Conservation (phyloP, 2,113 vertebrate species). For the Psittacula cyanocephala region DNA sequence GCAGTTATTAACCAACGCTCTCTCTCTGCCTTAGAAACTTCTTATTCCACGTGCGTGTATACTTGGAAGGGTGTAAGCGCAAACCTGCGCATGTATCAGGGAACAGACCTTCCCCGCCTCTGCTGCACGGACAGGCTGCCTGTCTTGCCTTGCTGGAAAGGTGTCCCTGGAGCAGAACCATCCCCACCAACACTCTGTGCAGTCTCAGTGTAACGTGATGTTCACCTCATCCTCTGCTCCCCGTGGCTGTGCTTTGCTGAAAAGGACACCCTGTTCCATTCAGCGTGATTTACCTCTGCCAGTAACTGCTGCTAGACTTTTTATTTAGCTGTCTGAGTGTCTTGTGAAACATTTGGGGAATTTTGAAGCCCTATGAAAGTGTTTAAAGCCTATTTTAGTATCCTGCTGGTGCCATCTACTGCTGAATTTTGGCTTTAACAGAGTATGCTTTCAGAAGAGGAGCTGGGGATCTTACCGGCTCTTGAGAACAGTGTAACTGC, state of each 20-base stretch:
- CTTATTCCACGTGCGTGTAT: accelerated
- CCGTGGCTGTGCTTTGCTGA: not conserved
- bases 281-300: not conserved
- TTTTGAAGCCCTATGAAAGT: not conserved
- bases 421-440: not conserved
- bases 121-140: not conserved
- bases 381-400: not conserved
- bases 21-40: not conserved
- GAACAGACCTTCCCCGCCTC: not conserved
- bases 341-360: not conserved
- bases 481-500: not conserved
- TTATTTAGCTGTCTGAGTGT: not conserved
- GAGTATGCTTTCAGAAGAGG: not conserved
- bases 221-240: accelerated
- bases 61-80: accelerated
- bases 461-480: not conserved
- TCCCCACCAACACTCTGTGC: not conserved
- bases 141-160: not conserved
- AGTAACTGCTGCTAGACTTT: not conserved
- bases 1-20: not conserved
- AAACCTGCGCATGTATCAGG: accelerated
- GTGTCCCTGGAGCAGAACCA: not conserved
- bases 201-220: accelerated
- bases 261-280: not conserved
- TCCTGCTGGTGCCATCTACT: conserved; percentile 65